A percentile compares a stretch with the other conserved stretches of the same genome.
Conservation (phyloP, 2,888 invertebrate genomes). For the Muscina levida region DNA sequence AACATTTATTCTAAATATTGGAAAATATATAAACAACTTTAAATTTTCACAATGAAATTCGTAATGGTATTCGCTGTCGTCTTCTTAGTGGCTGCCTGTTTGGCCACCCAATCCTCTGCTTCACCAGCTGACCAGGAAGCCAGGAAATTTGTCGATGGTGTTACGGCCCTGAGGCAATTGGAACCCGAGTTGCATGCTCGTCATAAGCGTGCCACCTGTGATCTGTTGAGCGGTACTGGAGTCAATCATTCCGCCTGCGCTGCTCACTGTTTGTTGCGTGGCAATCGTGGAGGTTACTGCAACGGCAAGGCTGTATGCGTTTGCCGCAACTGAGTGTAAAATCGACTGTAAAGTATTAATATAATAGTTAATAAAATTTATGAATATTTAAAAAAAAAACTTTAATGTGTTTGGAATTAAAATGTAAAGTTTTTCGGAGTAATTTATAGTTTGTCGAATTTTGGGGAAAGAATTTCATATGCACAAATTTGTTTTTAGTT, state of each 20-base stretch:
- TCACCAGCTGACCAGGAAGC: slow-evolving; percentile 38
- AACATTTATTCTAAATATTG: background rate
- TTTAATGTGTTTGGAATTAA: no score
- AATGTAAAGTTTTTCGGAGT: background rate
- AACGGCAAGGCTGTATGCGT: slow-evolving; percentile 76
- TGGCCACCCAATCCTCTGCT: slow-evolving; percentile 55
- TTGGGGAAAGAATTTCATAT: no score
- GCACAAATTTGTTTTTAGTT: no score
- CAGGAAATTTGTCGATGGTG: slow-evolving; percentile 42
- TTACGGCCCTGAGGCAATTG: slow-evolving; percentile 43
- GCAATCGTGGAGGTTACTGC: slow-evolving; percentile 78
- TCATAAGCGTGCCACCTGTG: slow-evolving; percentile 80
- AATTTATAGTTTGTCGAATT: no score
- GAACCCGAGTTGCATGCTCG: slow-evolving; percentile 68
- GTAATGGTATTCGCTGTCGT: slow-evolving; percentile 55
- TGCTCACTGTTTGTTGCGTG: slow-evolving; percentile 76
- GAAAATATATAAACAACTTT: background rate
- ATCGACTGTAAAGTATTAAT: no score
- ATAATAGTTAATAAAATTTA: no score
- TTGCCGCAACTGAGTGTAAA: no score
- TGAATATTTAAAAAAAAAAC: background rate
- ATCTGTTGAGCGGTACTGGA: slow-evolving; percentile 74
- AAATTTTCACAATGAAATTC: slow-evolving; percentile 67
- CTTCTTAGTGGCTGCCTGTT: slow-evolving; percentile 52
- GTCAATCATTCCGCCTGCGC: slow-evolving; percentile 79